Evolutionary conservation across 2,797 vertebrate genomes (phyloP).

Genomic region (Rhinatrema bivittatum): DNA sequence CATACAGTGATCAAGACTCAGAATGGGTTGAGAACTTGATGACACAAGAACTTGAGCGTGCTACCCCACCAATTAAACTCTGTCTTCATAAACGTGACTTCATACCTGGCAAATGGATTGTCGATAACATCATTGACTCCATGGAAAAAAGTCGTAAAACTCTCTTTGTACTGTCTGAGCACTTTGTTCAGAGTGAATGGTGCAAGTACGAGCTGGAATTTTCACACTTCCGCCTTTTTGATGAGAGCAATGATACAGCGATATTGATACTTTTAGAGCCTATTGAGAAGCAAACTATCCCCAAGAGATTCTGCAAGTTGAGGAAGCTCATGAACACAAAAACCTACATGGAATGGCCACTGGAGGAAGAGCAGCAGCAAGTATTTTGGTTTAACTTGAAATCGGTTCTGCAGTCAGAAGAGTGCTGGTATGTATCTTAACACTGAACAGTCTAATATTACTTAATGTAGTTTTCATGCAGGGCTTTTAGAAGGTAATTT

Average conservation of each 20-base stretch:
- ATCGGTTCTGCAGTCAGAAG: constrained; percentile 36
- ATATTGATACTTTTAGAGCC: constrained; percentile 66
- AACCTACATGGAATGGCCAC: constrained; percentile 72
- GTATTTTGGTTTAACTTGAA: constrained; percentile 65
- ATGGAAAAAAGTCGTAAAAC: constrained; percentile 74
- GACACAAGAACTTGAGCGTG: constrained; percentile 62
- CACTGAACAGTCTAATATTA: too few species aligned
- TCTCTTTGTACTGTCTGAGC: constrained; percentile 71
- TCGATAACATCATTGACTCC: constrained; percentile 77
- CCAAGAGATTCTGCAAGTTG: constrained; percentile 68
- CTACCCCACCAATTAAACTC: constrained; percentile 50
- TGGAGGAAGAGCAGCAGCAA: constrained; percentile 35
- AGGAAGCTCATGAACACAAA: constrained; percentile 70
- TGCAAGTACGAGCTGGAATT: constrained; percentile 83
- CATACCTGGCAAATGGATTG: constrained; percentile 72
- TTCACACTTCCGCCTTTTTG: constrained; percentile 77
- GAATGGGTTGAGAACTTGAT: constrained; percentile 72
- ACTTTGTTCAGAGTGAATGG: constrained; percentile 79
- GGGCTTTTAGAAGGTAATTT: too few species aligned
- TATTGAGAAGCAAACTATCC: constrained; percentile 56
- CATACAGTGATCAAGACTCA: constrained; percentile 68
- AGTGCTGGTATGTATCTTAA: too few species aligned
- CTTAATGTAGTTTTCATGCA: too few species aligned
- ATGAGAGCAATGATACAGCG: constrained; percentile 56
- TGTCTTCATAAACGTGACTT: constrained; percentile 81